A percentile compares a stretch with the other conserved stretches of the same genome.
Conservation (phyloP, 2,888 invertebrate genomes). For the Tanypteryx hageni region DNA sequence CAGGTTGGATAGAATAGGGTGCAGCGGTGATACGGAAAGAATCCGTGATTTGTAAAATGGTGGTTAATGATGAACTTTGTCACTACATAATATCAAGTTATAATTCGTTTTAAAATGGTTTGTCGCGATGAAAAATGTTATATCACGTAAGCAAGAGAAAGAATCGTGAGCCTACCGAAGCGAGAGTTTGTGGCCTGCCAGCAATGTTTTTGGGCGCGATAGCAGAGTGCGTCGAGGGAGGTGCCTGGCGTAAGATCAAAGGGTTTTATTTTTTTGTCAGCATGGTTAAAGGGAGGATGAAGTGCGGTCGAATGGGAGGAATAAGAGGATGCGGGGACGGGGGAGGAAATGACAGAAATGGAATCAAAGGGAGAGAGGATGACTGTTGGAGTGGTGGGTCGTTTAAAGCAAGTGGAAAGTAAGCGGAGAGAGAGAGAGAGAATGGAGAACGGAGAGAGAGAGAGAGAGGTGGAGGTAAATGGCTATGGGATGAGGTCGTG, state of each 20-base stretch:
- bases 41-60: too few relatives aligned
- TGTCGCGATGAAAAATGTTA: neutral
- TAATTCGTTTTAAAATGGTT: too few relatives aligned
- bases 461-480: conserved; percentile 12
- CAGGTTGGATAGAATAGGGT: too few relatives aligned
- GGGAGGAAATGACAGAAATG: conserved; percentile 7
- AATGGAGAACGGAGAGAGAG: neutral
- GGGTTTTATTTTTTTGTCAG: neutral
- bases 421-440: neutral
- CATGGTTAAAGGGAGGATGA: neutral
- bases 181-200: neutral
- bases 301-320: neutral
- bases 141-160: neutral
- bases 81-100: too few relatives aligned
- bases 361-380: neutral
- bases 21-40: too few relatives aligned
- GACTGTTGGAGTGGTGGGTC: neutral
- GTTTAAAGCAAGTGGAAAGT: neutral
- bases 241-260: neutral
- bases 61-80: too few relatives aligned
- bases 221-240: too few relatives aligned
- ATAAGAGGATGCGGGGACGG: neutral
- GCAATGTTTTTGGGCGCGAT: too few relatives aligned
- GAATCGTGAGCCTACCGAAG: neutral
- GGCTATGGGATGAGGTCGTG: conserved; percentile 8